Base-by-base conservation (phyloP, 2,888 invertebrate genomes). In the Drosophila leonis region DNA sequence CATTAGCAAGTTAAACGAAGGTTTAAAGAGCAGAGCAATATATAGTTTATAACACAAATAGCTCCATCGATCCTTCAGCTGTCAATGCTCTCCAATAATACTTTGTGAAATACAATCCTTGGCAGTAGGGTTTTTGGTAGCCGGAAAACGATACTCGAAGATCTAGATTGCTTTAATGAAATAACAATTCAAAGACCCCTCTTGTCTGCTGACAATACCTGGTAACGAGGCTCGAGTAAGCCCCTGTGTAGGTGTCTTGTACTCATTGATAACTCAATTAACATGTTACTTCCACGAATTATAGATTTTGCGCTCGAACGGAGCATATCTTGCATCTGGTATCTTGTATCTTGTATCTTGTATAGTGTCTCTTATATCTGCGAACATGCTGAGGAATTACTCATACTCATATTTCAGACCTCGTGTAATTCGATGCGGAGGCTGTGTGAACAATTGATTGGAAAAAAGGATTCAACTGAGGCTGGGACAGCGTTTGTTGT, bases 221-320 rank as follows among this genome's bases (percentile, higher is more conserved):
- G 63, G 64, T 79, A 75, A 55, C 51, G 65, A 55, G 68, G 2
- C 27, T 49, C 51, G 31, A 55, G 31, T 44, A 42, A 48, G 44
- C 35, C 46, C 62, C 55, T 46, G 72, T 49, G 72, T 72, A 78
- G 83, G 86, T 77, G 83, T 80, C 65, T 65, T 51, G 57, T 41
- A 27, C 59, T 42, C 71, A 75, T 74, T 75, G 85, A 88, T 86
- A 89, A 82, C 78, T 80, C 88, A 89, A 86, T 86, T 86, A 86
- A 87, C 80, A 84, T 78, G 75, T 82, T 84, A 75, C 85, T 86
- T 86, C 86, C 73, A 73, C 68, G 89, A 89, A 85, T 89, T 72
- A 73, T 66, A 78, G 75, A 84, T 89, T 87, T 86, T 75, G 77
- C 78, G 82, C 77, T 70, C 64, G 75, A 83, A 63, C 63, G 69